Percentiles rank a stretch among this genome's conserved stretches.
phyloP scores from a whole-genome alignment of 2,113 vertebrate genomes.

The Paedocypris sp. region DNA sequence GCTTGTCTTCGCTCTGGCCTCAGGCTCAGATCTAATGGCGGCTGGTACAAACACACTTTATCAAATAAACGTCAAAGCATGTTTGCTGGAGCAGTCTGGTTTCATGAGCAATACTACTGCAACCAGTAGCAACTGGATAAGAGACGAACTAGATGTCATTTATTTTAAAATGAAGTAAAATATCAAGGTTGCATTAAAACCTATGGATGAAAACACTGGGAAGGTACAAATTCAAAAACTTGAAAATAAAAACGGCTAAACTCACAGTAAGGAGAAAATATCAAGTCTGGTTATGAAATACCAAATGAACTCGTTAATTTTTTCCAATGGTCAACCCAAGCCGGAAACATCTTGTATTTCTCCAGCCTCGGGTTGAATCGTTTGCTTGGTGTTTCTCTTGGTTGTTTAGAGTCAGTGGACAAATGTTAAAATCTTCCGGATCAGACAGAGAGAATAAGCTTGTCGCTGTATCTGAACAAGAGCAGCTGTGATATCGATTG shows the following conservation, averaged over 20 bases:
- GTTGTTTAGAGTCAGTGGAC: neutral
- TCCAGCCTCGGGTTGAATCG: too few species aligned
- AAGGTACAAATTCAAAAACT: too few species aligned
- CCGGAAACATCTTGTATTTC: neutral
- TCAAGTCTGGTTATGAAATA: too few species aligned
- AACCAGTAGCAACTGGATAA: slow-evolving; percentile 7
- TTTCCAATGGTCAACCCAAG: too few species aligned
- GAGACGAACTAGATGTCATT: slow-evolving; percentile 20
- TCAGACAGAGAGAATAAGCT: neutral
- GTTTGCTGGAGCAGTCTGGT: slow-evolving; percentile 23
- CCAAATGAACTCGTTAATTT: too few species aligned
- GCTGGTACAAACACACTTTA: slow-evolving; percentile 20
- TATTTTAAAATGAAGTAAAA: slow-evolving; percentile 29
- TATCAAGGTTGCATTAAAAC: slow-evolving; percentile 6
- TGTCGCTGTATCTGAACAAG: too few species aligned
- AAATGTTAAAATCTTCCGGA: neutral
- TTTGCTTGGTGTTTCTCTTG: too few species aligned
- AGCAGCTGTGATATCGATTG: too few species aligned
- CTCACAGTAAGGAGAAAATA: too few species aligned
- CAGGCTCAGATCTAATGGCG: slow-evolving; percentile 2
- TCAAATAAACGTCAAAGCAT: slow-evolving; percentile 33
- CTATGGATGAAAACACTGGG: too few species aligned
- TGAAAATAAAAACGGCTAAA: too few species aligned
- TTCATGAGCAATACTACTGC: slow-evolving; percentile 9
- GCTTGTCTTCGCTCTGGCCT: neutral